Percentiles rank a stretch among this genome's conserved stretches.
Evolutionary conservation across 2,797 vertebrate genomes (phyloP).

Genomic region (Acestrorhynchus altus): DNA sequence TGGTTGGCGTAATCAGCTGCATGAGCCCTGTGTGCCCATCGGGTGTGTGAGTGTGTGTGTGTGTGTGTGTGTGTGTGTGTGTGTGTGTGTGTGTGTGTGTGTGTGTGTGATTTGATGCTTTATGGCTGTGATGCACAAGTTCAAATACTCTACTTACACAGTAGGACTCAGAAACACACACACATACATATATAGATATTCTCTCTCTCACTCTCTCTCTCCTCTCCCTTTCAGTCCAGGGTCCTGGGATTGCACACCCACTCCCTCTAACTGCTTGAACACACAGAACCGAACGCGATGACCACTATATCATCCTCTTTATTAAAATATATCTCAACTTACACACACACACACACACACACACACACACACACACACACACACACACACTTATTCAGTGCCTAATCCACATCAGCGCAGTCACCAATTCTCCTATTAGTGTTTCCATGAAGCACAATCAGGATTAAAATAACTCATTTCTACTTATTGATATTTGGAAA

Average conservation of each 20-base stretch:
- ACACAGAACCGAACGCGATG: slow-evolving; percentile 62
- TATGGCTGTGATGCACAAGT: slow-evolving; percentile 74
- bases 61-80: slow-evolving; percentile 18
- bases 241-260: slow-evolving; percentile 75
- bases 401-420: slow-evolving; percentile 38
- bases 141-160: slow-evolving; percentile 40
- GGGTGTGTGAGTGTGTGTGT: no score
- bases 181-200: no score
- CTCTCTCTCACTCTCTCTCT: slow-evolving; percentile 30
- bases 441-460: slow-evolving; percentile 26
- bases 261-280: slow-evolving; percentile 70
- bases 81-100: slow-evolving; percentile 27
- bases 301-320: slow-evolving; percentile 60
- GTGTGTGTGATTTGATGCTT: slow-evolving; percentile 77
- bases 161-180: slow-evolving; percentile 46
- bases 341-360: not conserved
- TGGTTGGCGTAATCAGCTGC: slow-evolving; percentile 83
- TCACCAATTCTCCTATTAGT: slow-evolving; percentile 30
- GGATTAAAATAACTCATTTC: slow-evolving; percentile 46
- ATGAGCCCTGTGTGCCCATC: slow-evolving; percentile 73
- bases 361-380: not conserved
- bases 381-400: not conserved
- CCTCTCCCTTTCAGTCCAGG: slow-evolving; percentile 36
- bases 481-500: slow-evolving; percentile 43
- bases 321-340: slow-evolving; percentile 55